A percentile compares a stretch with the other conserved stretches of the same genome.
Conservation (phyloP, 2,797 vertebrate species). For the Pteropus rufus region DNA sequence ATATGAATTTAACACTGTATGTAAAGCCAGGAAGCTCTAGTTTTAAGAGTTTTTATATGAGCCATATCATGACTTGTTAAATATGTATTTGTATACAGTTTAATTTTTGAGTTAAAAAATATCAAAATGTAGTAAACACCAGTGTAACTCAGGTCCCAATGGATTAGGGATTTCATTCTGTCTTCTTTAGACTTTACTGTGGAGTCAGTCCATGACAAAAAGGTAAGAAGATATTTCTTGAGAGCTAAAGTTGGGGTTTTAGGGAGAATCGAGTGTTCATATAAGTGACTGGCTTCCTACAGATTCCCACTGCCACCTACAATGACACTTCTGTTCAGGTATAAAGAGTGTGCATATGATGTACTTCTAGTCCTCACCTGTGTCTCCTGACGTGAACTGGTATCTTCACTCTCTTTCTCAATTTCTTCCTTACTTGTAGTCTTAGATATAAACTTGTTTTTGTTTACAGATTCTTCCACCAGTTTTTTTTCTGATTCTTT, state of each 20-base stretch:
- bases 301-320: not conserved
- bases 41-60: constrained; percentile 29
- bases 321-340: not conserved
- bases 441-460: constrained; percentile 90
- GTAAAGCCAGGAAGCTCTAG: constrained; percentile 18
- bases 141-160: not conserved
- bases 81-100: constrained; percentile 21
- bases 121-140: constrained; percentile 1
- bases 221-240: not conserved
- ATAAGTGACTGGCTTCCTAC: not conserved
- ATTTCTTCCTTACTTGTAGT: constrained; percentile 91
- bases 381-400: constrained; percentile 87
- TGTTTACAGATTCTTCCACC: constrained; percentile 90
- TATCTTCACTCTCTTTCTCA: constrained; percentile 89
- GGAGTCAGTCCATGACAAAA: constrained; percentile 15
- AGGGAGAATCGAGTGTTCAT: not conserved
- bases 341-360: not conserved
- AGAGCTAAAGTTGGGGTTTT: not conserved
- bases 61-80: constrained; percentile 36
- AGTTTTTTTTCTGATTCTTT: constrained; percentile 95
- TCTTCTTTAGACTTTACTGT: not conserved
- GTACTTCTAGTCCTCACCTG: constrained; percentile 85
- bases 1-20: constrained; percentile 56
- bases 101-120: constrained; percentile 44
- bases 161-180: not conserved